Evolutionary conservation across 2,113 vertebrate species (phyloP).

Genomic region (Pachycephala philippinensis): DNA sequence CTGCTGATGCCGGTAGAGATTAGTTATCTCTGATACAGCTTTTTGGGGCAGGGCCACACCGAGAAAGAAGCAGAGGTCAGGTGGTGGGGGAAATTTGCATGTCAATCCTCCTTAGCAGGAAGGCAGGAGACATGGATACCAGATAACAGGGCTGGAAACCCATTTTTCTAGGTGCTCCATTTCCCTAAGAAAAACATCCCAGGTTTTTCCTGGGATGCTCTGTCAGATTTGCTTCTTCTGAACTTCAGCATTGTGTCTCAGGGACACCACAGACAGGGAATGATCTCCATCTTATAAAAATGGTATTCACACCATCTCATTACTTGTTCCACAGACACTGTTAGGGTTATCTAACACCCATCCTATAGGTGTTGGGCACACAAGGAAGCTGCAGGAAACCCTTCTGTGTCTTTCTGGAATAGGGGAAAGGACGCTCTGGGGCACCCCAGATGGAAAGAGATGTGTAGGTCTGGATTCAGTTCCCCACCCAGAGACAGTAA

Average conservation of each 20-base stretch:
- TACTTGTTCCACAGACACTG: neutral
- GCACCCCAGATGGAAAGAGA: neutral
- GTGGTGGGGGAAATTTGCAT: neutral
- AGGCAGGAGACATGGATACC: neutral
- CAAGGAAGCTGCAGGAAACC: neutral
- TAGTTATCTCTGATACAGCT: neutral
- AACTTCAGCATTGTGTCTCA: neutral
- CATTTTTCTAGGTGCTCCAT: neutral
- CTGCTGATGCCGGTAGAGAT: neutral
- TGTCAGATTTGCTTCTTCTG: neutral
- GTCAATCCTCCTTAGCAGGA: neutral
- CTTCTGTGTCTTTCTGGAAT: neutral
- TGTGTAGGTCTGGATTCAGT: neutral
- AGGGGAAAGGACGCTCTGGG: neutral
- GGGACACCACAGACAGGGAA: neutral
- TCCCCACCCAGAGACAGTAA: neutral
- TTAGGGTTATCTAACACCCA: neutral
- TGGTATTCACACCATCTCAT: neutral
- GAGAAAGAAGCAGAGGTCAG: neutral
- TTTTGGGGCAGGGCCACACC: neutral
- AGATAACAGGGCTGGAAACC: neutral
- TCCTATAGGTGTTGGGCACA: accelerated
- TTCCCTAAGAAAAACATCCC: neutral
- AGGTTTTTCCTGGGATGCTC: neutral
- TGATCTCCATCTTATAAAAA: neutral